phyloP scores from a whole-genome alignment of 2,797 vertebrate genomes.

The Schizopygopsis pylzovi region DNA sequence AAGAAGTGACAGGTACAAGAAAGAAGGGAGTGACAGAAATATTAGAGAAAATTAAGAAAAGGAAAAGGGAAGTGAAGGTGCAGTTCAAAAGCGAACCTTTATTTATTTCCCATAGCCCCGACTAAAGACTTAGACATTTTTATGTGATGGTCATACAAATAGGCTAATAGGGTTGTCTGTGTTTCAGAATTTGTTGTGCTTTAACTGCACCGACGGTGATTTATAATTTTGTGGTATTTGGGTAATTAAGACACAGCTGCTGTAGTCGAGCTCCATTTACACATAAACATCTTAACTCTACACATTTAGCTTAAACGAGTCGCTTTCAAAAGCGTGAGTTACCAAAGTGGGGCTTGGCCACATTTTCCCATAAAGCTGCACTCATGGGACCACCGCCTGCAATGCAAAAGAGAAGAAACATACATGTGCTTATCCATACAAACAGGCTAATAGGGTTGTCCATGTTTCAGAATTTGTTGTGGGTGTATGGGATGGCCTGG shows the following conservation, averaged over 20 bases:
- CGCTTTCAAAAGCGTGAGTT: conserved; percentile 23
- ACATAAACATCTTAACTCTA: conserved; percentile 29
- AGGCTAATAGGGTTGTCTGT: too few species aligned
- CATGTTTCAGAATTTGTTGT: too few species aligned
- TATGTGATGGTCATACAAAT: too few species aligned
- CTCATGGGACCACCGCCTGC: conserved; percentile 19
- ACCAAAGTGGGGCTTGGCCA: conserved; percentile 31
- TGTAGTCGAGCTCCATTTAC: conserved; percentile 27
- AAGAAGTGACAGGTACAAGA: too few species aligned
- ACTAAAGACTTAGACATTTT: too few species aligned
- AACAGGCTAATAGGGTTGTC: too few species aligned
- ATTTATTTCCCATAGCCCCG: too few species aligned
- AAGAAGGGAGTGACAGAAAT: too few species aligned
- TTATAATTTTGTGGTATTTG: conserved; percentile 2
- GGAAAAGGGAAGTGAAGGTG: too few species aligned
- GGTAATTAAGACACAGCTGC: conserved; percentile 40
- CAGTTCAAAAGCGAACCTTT: too few species aligned
- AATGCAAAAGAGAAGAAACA: conserved; percentile 43
- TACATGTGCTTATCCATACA: conserved; percentile 63
- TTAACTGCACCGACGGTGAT: neutral
- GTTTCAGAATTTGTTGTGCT: neutral
- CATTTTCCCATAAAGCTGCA: conserved; percentile 13
- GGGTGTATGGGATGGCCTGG: too few species aligned
- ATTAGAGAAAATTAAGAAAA: too few species aligned
- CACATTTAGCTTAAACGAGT: conserved; percentile 13